These are phyloP conservation scores for Pollicipes pollicipes DNA, from an alignment of 1,140 invertebrate genomes.

Conservation along the genomic window DNA sequence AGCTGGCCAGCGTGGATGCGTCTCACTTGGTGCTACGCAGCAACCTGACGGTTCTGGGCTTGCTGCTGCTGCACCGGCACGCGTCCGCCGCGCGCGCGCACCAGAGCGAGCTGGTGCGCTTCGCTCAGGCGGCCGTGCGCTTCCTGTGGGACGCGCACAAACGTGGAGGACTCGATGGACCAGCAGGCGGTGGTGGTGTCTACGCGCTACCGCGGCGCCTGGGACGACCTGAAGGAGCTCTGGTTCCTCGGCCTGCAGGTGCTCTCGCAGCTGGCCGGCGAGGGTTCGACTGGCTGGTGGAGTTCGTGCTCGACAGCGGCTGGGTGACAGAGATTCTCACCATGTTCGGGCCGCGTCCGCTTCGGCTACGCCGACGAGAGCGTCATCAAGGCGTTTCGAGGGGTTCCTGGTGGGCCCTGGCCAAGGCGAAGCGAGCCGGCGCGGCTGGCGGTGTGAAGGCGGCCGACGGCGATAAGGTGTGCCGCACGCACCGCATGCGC, in stretches of 20 bases:
- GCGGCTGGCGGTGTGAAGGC: not conserved
- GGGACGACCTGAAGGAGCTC: conserved; percentile 72
- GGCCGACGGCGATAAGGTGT: not conserved
- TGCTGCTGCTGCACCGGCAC: conserved; percentile 65
- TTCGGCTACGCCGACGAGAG: not conserved
- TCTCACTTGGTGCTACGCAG: conserved; percentile 68
- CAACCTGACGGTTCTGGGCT: conserved; percentile 60
- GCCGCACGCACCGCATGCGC: not conserved
- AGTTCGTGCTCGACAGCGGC: conserved; percentile 78
- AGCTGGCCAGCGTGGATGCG: not conserved
- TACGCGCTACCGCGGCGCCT: conserved; percentile 64
- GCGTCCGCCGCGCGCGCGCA: conserved; percentile 31
- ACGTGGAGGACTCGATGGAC: conserved; percentile 58
- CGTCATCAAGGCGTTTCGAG: not conserved
- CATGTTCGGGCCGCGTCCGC: not conserved
- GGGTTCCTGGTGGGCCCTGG: not conserved
- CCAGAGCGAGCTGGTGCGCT: conserved; percentile 32
- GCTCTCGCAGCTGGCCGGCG: conserved; percentile 53
- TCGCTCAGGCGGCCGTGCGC: conserved; percentile 66
- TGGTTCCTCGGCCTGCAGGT: conserved; percentile 91
- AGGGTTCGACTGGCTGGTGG: conserved; percentile 72
- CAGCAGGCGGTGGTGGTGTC: conserved; percentile 57
- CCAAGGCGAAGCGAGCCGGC: not conserved
- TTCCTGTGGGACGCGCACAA: conserved; percentile 85
- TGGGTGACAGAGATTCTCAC: conserved; percentile 32